Evolutionary conservation across 2,797 vertebrate genomes (phyloP).

Genomic region (Threskiornis aethiopicus): DNA sequence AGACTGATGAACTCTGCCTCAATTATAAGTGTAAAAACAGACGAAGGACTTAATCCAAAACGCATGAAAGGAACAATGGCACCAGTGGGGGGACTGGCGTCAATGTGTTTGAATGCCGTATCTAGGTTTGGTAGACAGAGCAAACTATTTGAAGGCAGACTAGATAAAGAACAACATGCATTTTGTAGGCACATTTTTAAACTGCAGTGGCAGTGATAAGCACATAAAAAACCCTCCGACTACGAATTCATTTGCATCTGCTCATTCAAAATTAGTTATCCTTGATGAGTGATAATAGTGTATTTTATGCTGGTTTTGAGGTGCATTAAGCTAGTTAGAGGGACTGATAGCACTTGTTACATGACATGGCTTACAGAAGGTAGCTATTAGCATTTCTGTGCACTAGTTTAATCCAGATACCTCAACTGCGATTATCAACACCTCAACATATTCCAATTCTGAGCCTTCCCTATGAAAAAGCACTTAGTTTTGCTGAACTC

Average conservation of each 20-base stretch:
- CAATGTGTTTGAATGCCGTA: background rate
- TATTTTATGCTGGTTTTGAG: background rate
- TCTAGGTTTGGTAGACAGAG: background rate
- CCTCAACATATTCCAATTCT: background rate
- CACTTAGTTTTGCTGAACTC: background rate
- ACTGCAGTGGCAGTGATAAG: background rate
- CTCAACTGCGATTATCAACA: background rate
- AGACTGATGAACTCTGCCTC: background rate
- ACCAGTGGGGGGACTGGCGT: background rate
- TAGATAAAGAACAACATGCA: background rate
- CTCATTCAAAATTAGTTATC: background rate
- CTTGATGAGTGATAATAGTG: background rate
- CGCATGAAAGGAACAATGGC: background rate
- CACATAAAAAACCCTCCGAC: accelerated
- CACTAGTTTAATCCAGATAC: background rate
- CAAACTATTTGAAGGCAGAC: background rate
- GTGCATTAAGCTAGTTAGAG: background rate
- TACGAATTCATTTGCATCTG: background rate
- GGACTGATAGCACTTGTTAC: background rate
- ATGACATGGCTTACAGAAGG: background rate
- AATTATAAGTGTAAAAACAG: background rate
- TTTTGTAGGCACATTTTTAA: background rate
- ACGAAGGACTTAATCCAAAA: background rate
- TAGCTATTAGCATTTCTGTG: background rate
- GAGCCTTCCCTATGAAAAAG: background rate